phyloP scores from a whole-genome alignment of 2,113 vertebrate species.

The Oryzias curvinotus region DNA sequence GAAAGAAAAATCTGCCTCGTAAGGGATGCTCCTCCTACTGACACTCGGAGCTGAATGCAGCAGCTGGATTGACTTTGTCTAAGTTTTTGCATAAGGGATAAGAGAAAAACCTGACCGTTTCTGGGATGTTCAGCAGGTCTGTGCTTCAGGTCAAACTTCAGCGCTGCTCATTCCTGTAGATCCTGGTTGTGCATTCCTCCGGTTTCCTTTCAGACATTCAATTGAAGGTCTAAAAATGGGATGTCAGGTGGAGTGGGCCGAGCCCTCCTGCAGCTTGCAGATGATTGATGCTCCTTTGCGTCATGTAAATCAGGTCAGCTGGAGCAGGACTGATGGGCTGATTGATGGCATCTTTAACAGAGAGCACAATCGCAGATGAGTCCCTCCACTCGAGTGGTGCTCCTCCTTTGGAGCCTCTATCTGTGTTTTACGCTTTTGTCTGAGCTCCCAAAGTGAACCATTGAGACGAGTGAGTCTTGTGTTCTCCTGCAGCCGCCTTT shows the following conservation, averaged over 20 bases:
- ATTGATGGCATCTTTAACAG: slow-evolving; percentile 71
- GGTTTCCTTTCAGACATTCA: no score
- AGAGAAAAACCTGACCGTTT: no score
- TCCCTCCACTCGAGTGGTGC: slow-evolving; percentile 60
- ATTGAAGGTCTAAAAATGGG: no score
- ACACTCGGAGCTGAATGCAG: no score
- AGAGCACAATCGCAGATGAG: slow-evolving; percentile 53
- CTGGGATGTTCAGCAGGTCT: no score
- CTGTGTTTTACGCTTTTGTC: slow-evolving; percentile 67
- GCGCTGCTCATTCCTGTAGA: no score
- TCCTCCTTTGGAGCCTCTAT: slow-evolving; percentile 41
- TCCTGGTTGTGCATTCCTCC: no score
- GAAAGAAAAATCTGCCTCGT: no score
- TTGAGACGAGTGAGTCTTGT: slow-evolving; percentile 69
- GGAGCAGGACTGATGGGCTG: slow-evolving; percentile 49
- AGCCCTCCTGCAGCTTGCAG: slow-evolving; percentile 21
- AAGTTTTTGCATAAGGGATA: no score
- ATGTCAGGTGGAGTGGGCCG: neutral
- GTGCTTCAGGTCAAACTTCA: no score
- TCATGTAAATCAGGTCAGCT: slow-evolving; percentile 39
- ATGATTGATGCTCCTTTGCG: slow-evolving; percentile 51
- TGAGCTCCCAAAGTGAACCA: slow-evolving; percentile 59
- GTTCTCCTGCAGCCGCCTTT: slow-evolving; percentile 61
- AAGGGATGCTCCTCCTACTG: no score
- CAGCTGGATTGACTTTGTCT: no score